Percentiles rank a stretch among this genome's conserved stretches.
Evolutionary conservation across 2,888 invertebrate genomes (phyloP).

Genomic region (Tinea trinotella): DNA sequence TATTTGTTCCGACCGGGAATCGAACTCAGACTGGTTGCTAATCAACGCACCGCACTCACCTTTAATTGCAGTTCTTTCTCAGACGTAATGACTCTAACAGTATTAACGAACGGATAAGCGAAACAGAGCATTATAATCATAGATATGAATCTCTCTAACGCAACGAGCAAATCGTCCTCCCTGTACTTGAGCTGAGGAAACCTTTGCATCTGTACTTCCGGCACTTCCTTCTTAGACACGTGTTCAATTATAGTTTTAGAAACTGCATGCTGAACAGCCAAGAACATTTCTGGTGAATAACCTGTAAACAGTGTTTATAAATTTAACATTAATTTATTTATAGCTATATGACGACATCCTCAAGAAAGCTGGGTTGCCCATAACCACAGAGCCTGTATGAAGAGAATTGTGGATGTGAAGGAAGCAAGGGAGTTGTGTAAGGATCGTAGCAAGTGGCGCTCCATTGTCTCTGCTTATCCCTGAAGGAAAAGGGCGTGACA

Average conservation of each 20-base stretch:
- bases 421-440: too few relatives aligned
- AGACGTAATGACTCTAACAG: constrained; percentile 80
- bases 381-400: too few relatives aligned
- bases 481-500: too few relatives aligned
- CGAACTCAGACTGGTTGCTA: too few relatives aligned
- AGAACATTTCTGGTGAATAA: constrained; percentile 57
- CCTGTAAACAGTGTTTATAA: constrained; percentile 39
- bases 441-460: too few relatives aligned
- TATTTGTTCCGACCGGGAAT: too few relatives aligned
- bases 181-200: constrained; percentile 82
- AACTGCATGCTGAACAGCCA: constrained; percentile 56
- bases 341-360: too few relatives aligned
- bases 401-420: too few relatives aligned
- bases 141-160: constrained; percentile 80
- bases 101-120: constrained; percentile 85
- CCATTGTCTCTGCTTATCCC: too few relatives aligned
- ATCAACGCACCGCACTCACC: too few relatives aligned
- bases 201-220: constrained; percentile 71
- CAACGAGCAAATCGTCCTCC: constrained; percentile 77
- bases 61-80: constrained; percentile 85
- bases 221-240: constrained; percentile 45
- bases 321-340: background rate
- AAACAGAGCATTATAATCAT: constrained; percentile 87
- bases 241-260: constrained; percentile 56
- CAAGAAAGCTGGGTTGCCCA: too few relatives aligned